These are phyloP conservation scores for Philereme vetulata DNA, from an alignment of 2,888 invertebrate species.

Conservation along the genomic window DNA sequence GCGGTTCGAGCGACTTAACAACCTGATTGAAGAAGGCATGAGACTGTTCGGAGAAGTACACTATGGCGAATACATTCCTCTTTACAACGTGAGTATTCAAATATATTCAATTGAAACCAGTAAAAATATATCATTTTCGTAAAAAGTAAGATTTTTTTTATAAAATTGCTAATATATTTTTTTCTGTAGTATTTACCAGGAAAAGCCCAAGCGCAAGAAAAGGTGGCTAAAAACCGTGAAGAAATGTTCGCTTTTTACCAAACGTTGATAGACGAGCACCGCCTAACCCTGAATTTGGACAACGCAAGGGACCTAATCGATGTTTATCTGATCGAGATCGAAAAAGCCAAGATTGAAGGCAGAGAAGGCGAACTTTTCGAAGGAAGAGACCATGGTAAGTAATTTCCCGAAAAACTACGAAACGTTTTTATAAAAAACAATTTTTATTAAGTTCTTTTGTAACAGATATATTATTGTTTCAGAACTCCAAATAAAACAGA, in stretches of 20 bases:
- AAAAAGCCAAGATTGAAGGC: constrained; percentile 91
- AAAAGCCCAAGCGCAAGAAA: constrained; percentile 85
- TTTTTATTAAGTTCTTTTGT: neutral
- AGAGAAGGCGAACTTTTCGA: constrained; percentile 89
- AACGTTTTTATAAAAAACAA: neutral
- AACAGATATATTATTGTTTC: constrained; percentile 34
- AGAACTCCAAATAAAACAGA: constrained; percentile 96
- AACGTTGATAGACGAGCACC: constrained; percentile 92
- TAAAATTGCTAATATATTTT: constrained; percentile 1
- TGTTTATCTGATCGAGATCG: constrained; percentile 92
- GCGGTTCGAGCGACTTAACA: constrained; percentile 91
- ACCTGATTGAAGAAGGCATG: constrained; percentile 96
- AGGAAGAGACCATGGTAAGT: constrained; percentile 93
- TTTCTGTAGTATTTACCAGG: constrained; percentile 83
- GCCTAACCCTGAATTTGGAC: constrained; percentile 88
- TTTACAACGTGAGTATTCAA: constrained; percentile 82
- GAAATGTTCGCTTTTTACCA: constrained; percentile 95
- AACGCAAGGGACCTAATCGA: constrained; percentile 93
- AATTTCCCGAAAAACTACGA: constrained; percentile 3
- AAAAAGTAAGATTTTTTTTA: neutral
- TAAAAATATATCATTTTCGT: neutral
- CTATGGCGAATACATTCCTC: constrained; percentile 92
- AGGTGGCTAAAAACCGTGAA: constrained; percentile 87
- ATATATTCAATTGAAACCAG: no score
- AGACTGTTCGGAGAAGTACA: constrained; percentile 92